Evolutionary conservation across 1,140 invertebrate genomes (phyloP).

Genomic region (Nephotettix cincticeps): DNA sequence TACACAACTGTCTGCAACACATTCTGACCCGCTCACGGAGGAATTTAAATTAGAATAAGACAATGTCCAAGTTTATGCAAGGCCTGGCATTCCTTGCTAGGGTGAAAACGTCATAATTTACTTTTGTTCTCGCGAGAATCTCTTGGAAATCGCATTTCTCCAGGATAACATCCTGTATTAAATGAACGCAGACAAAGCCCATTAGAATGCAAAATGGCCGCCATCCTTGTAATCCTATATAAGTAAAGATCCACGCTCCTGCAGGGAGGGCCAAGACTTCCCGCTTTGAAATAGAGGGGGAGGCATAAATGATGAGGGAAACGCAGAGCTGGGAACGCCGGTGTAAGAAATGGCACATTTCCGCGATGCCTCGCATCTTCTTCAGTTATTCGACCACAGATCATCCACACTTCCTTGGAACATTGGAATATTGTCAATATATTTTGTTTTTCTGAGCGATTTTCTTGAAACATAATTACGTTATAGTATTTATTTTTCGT

Average conservation of each 20-base stretch:
- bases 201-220: constrained; percentile 23
- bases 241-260: constrained; percentile 20
- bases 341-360: no score
- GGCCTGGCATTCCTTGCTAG: constrained; percentile 4
- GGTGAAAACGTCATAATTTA: constrained; percentile 16
- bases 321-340: neutral
- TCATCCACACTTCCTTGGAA: no score
- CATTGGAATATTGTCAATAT: no score
- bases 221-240: constrained; percentile 15
- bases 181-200: constrained; percentile 19
- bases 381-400: no score
- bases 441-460: no score
- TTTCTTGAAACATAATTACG: no score
- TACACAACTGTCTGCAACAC: constrained; percentile 6
- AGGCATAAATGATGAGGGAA: constrained; percentile 17
- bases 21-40: neutral
- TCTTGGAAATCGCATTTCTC: constrained; percentile 21
- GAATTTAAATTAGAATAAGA: constrained; percentile 23
- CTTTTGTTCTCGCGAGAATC: constrained; percentile 16
- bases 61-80: constrained; percentile 23
- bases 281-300: neutral
- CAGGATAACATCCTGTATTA: constrained; percentile 17
- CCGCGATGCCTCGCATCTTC: no score
- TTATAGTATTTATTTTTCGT: no score
- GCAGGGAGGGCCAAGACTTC: neutral